A percentile compares a stretch with the other conserved stretches of the same genome.
Evolutionary conservation across 2,888 invertebrate genomes (phyloP).

Genomic region (Pollenia amentaria): DNA sequence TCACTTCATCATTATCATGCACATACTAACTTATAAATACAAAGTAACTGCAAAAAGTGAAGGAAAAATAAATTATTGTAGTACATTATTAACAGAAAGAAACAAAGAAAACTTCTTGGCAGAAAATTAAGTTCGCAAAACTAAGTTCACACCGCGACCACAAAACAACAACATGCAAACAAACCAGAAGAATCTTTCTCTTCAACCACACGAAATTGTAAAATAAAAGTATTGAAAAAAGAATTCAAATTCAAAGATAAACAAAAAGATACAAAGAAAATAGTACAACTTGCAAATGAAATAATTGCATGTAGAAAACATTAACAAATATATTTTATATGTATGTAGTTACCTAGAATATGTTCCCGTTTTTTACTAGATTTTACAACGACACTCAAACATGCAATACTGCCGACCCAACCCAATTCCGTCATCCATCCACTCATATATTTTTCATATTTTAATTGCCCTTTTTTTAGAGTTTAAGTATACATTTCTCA

Average conservation of each 20-base stretch:
- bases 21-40: slow-evolving; percentile 63
- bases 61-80: slow-evolving; percentile 50
- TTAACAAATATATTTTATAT: not conserved
- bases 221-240: slow-evolving; percentile 9
- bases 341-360: too few species aligned
- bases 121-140: slow-evolving; percentile 58
- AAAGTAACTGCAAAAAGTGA: slow-evolving; percentile 47
- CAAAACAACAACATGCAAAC: slow-evolving; percentile 46
- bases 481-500: not conserved
- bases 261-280: not conserved
- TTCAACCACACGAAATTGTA: slow-evolving; percentile 31
- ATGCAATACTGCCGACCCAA: slow-evolving; percentile 26
- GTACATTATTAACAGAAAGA: slow-evolving; percentile 9
- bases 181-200: slow-evolving; percentile 6
- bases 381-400: not conserved
- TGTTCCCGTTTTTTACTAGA: slow-evolving; percentile 15
- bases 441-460: not conserved
- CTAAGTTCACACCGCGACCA: slow-evolving; percentile 56
- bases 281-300: slow-evolving; percentile 35
- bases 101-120: slow-evolving; percentile 56
- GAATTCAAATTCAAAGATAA: not conserved
- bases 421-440: slow-evolving; percentile 13
- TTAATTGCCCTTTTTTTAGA: slow-evolving; percentile 26
- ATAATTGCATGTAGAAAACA: slow-evolving; percentile 47
- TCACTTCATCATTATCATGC: slow-evolving; percentile 57